Evolutionary conservation across 2,888 invertebrate genomes (phyloP), one percentile per base, ranked within the genome.

Genomic region (Volucella zonaria): DNA sequence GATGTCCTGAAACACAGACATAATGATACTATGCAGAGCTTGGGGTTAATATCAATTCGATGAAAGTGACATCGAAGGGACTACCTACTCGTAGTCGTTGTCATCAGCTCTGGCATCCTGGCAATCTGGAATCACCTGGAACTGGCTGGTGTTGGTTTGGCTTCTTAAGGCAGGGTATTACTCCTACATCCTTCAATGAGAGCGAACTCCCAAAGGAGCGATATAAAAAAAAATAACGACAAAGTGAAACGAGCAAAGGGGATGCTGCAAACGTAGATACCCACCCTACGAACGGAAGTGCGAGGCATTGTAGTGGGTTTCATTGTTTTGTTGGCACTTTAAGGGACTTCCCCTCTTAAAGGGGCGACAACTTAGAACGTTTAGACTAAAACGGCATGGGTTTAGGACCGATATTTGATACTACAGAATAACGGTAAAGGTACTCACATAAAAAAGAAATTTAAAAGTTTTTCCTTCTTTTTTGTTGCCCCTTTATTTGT

Each of bases 41-140:
- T 31, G n/a, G 49, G 59, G 61, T 67, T 71, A 61, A 68, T 73
- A 66, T 73, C 62, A 70, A 54, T 62, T 47, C 67, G 62, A 74
- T 56, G 64, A 68, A 59, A 74, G 74, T 64, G 74, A 74, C 64
- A 74, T 61, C 56, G 67, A 58, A 68, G 62, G 23, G 51, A 71
- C 18, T 61, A 51, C 56, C 31, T 31, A 31, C 31, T 31, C 2
- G 31, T 6, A 31, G 23, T 40, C 12, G 38, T 23, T 23, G 23
- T 9, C 52, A 70, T 79, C 38, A 56, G 45, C 62, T 64, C 66
- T 40, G 49, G 42, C 43, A 78, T 71, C 58, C 31, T 31, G 31
- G 31, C 6, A 31, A 31, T 31, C 31, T 31, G 18, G 42, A 15
- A 70, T n/a, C 71, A 77, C 77, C 82, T 82, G 61, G 38, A 64